These are phyloP conservation scores for Labrus mixtus DNA, from an alignment of 2,113 vertebrate genomes.

Conservation along the genomic window DNA sequence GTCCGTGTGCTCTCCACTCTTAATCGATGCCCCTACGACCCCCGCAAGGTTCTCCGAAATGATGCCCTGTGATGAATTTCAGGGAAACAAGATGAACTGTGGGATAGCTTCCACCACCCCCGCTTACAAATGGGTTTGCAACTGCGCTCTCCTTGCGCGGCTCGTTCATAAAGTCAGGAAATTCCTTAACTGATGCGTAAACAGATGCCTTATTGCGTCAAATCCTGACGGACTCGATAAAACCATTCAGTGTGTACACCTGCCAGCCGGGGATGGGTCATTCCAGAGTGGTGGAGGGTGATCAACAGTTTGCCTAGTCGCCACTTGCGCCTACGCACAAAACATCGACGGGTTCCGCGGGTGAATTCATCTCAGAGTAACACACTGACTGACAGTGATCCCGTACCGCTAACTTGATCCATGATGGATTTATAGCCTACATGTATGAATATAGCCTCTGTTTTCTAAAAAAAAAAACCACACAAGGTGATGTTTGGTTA, in stretches of 20 bases:
- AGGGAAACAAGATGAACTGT: background rate
- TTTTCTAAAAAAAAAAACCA: background rate
- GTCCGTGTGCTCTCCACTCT: background rate
- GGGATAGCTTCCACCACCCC: background rate
- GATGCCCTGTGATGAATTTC: background rate
- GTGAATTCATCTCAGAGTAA: conserved; percentile 1
- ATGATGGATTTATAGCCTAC: background rate
- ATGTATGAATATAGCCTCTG: too few relatives aligned
- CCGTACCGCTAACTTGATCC: background rate
- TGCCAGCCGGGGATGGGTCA: conserved; percentile 42
- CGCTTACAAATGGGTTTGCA: background rate
- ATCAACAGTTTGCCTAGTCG: conserved; percentile 28
- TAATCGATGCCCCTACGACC: background rate
- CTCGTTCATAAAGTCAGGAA: conserved; percentile 45
- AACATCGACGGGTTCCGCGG: conserved; percentile 5
- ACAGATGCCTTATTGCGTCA: background rate
- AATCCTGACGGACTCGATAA: background rate
- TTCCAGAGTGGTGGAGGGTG: conserved; percentile 10
- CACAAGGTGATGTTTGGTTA: background rate
- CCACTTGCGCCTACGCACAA: conserved; percentile 9
- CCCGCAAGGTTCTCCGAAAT: background rate
- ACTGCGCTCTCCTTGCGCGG: background rate
- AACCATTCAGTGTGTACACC: background rate
- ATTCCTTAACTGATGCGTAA: conserved; percentile 47
- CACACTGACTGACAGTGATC: background rate